Conservation (phyloP, 2,113 vertebrate species). For the Carollia perspicillata region DNA sequence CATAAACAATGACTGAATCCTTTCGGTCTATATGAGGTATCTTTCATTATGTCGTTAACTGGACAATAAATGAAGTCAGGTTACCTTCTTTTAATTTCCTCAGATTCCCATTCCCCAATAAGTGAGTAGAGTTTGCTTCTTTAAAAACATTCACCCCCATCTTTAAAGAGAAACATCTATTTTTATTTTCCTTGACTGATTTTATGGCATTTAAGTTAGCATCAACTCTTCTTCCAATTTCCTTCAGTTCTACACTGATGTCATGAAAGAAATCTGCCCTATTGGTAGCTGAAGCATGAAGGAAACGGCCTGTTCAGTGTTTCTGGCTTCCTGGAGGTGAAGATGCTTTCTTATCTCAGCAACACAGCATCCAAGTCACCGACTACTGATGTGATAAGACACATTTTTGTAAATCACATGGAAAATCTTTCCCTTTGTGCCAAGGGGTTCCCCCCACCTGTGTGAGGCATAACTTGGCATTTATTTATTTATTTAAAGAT, state of each 20-base stretch:
- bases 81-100: neutral
- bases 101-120: neutral
- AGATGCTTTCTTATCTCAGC: constrained; percentile 63
- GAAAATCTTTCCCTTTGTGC: constrained; percentile 20
- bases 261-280: constrained; percentile 25
- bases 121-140: neutral
- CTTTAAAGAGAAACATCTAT: neutral
- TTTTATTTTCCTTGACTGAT: constrained; percentile 71
- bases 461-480: neutral
- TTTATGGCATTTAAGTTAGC: constrained; percentile 78
- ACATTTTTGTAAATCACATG: constrained; percentile 42
- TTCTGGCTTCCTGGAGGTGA: constrained; percentile 55
- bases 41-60: neutral
- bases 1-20: neutral
- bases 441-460: neutral
- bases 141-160: neutral
- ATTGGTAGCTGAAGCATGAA: neutral
- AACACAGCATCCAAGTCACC: constrained; percentile 46
- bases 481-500: constrained; percentile 19
- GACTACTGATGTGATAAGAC: constrained; percentile 32
- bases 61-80: neutral
- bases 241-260: constrained; percentile 54
- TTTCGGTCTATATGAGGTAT: neutral
- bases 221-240: constrained; percentile 51
- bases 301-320: neutral